Evolutionary conservation across 2,888 invertebrate genomes (phyloP).

Genomic region (Drosophila atripex): DNA sequence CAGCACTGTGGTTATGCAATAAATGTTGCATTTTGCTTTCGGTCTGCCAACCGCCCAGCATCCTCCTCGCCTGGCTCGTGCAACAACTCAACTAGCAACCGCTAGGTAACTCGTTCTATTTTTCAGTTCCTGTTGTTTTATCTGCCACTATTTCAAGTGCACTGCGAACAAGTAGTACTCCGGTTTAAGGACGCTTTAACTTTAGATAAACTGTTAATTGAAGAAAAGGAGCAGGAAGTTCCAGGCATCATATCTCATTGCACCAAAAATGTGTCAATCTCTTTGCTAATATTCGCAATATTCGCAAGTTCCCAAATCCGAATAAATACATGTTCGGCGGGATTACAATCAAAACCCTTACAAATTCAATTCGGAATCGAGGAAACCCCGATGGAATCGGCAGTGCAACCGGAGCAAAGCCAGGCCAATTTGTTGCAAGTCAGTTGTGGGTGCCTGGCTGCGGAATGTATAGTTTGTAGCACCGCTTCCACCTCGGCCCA

Average conservation of each 20-base stretch:
- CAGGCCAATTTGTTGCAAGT: constrained; percentile 62
- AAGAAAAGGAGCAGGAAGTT: too few species aligned
- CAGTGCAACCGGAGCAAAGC: constrained; percentile 42
- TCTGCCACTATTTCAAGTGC: constrained; percentile 15
- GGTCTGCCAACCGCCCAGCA: constrained; percentile 18
- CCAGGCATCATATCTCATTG: too few species aligned
- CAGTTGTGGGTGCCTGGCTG: constrained; percentile 22
- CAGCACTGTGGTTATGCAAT: constrained; percentile 65
- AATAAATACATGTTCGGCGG: not conserved
- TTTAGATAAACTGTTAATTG: too few species aligned
- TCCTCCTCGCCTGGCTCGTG: constrained; percentile 57
- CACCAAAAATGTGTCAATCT: too few species aligned
- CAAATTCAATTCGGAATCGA: not conserved
- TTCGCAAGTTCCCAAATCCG: not conserved
- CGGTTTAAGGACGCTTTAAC: too few species aligned
- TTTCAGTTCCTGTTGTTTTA: constrained; percentile 10
- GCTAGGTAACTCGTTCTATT: constrained; percentile 31
- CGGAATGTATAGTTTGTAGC: constrained; percentile 22
- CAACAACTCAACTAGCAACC: constrained; percentile 65
- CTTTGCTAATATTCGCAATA: too few species aligned
- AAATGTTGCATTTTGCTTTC: constrained; percentile 66
- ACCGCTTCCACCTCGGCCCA: constrained; percentile 10
- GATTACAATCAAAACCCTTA: not conserved
- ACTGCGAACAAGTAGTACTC: not conserved
- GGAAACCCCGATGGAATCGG: not conserved